Base-by-base conservation (phyloP, 2,113 vertebrate species). In the Podarcis muralis region DNA sequence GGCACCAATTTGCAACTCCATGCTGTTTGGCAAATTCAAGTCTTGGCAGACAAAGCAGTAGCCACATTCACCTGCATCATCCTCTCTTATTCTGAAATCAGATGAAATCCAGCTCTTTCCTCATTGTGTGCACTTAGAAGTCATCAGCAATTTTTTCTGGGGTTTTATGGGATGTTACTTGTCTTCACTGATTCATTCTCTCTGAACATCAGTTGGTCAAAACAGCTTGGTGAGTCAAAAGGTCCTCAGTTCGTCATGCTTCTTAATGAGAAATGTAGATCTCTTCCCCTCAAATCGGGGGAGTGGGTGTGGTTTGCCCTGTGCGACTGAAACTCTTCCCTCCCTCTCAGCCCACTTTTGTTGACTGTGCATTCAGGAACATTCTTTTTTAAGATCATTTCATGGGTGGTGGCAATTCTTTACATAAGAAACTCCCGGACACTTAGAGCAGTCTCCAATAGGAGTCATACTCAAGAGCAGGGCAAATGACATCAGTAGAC, bases 101-200 rank as follows among this genome's bases (percentile, higher is more conserved):
- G 87, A 85, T n/a, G 62, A 91, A 93, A 95, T 92, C 93, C 62
- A 94, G 91, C 65, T 89, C 83, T 68, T 92, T 88, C 90, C 93
- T 88, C 86, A 91, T 89, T 74, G 88, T 9, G 72, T 83, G 93
- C 93, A 92, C 83, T 94, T 94, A 90, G 82, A 84, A 94, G 91
- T 89, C 91, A 89, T 94, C 93, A 93, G 71, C 85, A 77, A 93
- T 87, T 53, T 87, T 90, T 95, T 93, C n/a, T 83, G 89, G 90
- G 92, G 93, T 93, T 92, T 90, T 90, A 92, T 87, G 91, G 93
- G 93, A 93, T 90, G 91, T 87, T 89, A 90, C 89, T 94, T 92
- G 92, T 93, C 93, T 93, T 86, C 15, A n/a, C 92, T 94, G 94
- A 94, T 82, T 95, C 95, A 94, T 93, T 90, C 89, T 85, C 32